Evolutionary conservation across 2,113 vertebrate species (phyloP).

Genomic region (Crocuta crocuta): DNA sequence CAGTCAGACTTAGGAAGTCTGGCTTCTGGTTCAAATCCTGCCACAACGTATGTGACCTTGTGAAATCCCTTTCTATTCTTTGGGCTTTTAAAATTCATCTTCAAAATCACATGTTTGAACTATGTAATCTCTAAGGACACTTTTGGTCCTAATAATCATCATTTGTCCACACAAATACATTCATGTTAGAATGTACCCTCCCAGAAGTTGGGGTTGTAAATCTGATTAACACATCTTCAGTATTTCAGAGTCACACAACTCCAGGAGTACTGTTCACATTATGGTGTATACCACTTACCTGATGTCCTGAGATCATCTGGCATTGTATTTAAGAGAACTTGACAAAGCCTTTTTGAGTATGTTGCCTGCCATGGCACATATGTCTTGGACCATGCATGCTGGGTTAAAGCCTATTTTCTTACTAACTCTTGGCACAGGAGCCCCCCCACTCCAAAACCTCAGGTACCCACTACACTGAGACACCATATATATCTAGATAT

Average conservation of each 20-base stretch:
- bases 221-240: slow-evolving; percentile 14
- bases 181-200: background rate
- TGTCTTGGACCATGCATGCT: background rate
- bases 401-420: background rate
- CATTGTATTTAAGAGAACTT: background rate
- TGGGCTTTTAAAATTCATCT: background rate
- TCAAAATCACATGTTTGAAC: background rate
- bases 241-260: background rate
- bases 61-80: background rate
- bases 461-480: background rate
- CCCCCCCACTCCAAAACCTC: background rate
- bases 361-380: background rate
- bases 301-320: background rate
- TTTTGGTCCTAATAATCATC: slow-evolving; percentile 35
- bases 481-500: background rate
- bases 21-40: background rate
- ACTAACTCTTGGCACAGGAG: background rate
- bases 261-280: background rate
- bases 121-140: background rate
- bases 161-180: slow-evolving; percentile 17
- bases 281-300: background rate
- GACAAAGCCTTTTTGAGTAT: background rate
- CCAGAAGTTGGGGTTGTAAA: background rate
- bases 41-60: background rate
- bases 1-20: background rate